Evolutionary conservation across 1,140 invertebrate genomes (phyloP), one percentile per base, ranked within the genome.

Genomic region (Heliconius congener): DNA sequence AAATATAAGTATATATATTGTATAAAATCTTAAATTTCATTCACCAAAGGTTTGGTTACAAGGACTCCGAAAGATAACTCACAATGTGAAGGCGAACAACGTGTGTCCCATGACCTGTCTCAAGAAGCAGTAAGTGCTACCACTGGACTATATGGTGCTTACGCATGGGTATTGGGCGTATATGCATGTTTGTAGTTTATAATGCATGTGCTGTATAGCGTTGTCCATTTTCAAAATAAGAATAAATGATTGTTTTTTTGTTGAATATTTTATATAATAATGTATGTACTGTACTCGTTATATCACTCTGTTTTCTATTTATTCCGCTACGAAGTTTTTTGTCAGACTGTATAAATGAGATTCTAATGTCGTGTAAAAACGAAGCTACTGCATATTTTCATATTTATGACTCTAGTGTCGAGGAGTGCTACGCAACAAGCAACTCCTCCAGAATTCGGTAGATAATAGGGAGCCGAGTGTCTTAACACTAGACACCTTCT

Each of bases 31-130:
- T 71, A 8, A 27, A 73, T 77, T 77, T 71, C 71, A 9, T 72
- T 9, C 73, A 74, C 74, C 5, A 71, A 95, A 99, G 98, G 96
- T 96, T 89, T 99, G 99, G 99, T 96, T 99, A 95, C 97, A 98
- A 93, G 98, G 97, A 85, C 96, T 99, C 85, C 96, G 99, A 95
- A 96, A 97, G 95, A 99, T 99, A 90, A 99, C 99, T 76, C 98
- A 99, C 96, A 99, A 99, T 95, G 98, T 98, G 87, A 99, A 99
- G 97, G 98, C 98, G 86, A 99, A 99, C 96, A 99, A 99, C 96
- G 97, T 99, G 88, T 99, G 99, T 95, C 99, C 99, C 71, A 98
- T 99, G 97, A 99, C 98, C 86, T 99, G 98, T 96, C 96, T 99
- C 87, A 99, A 98, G 95, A 99, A 99, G 96, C 99, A 99, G 99